Base-by-base conservation (phyloP, 2,113 vertebrate species). In the Prolemur simus region DNA sequence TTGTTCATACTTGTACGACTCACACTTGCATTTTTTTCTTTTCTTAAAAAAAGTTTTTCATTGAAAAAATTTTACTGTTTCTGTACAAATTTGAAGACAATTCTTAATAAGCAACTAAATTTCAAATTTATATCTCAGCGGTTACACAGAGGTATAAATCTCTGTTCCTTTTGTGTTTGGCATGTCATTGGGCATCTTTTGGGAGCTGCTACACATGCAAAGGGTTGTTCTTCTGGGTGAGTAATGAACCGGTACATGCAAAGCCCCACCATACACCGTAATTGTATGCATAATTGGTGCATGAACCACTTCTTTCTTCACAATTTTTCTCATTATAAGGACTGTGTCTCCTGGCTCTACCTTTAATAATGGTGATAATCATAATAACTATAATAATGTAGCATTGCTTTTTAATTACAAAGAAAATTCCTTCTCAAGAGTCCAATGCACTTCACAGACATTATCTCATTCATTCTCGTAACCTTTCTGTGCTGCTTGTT, bases 401-500 rank as follows among this genome's bases (percentile, higher is more conserved):
- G 73, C 97, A 96, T 97, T 96, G 93, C 96, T 98, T 97, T 97
- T 96, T 97, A 98, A 98, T 98, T 97, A 98, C 92, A 97, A 95
- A 98, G 98, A 95, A 82, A 97, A 93, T 95, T 81, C 96, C 96
- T 96, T 95, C 96, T 95, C 73, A 92, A 89, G 96, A 71, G 76
- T 95, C 96, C 95, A 95, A 56, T 94, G 92, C 77, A 83, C 85
- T 95, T 85, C 90, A 92, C 87, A 98, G 97, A 97, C 97, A 97
- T 98, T 94, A 97, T 96, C 95, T 98, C 98, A 98, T 88, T 96
- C 96, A 58, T 97, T 77, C 83, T 96, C 49, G 76, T 87, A 90
- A 95, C 34, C 34, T 92, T 27, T 90, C 32, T 87, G 74, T 37
- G 89, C 80, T 85, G 89, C 77, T 73, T 87, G 47, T 58, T 1